A percentile compares a stretch with the other conserved stretches of the same genome.
These are phyloP conservation scores for Carposina sasakii DNA, from an alignment of 1,140 invertebrate genomes.

Conservation along the genomic window DNA sequence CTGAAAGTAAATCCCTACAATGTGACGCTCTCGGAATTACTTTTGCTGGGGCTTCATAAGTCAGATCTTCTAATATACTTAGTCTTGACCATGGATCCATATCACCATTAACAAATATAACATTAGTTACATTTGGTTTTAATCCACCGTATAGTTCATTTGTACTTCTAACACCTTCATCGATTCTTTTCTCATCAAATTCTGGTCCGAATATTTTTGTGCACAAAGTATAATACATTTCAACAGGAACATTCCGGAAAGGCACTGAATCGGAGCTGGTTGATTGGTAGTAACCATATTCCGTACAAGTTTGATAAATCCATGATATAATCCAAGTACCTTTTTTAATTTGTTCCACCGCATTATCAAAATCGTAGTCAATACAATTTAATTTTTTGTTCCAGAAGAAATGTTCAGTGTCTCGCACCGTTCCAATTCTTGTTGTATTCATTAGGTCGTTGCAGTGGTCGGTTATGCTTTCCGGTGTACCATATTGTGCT, in stretches of 20 bases:
- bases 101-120: slow-evolving; percentile 77
- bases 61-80: slow-evolving; percentile 67
- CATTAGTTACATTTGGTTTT: slow-evolving; percentile 72
- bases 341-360: slow-evolving; percentile 32
- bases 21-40: slow-evolving; percentile 44
- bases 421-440: slow-evolving; percentile 8
- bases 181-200: slow-evolving; percentile 58
- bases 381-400: slow-evolving; percentile 29
- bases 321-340: slow-evolving; percentile 63
- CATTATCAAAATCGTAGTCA: slow-evolving; percentile 37
- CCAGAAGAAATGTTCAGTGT: slow-evolving; percentile 19
- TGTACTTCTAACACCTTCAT: slow-evolving; percentile 67
- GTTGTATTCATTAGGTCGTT: slow-evolving; percentile 14
- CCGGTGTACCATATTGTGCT: slow-evolving; percentile 39
- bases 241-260: slow-evolving; percentile 76
- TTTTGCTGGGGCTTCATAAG: slow-evolving; percentile 45
- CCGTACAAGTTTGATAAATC: slow-evolving; percentile 88
- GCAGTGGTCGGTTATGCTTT: slow-evolving; percentile 36
- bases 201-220: slow-evolving; percentile 33
- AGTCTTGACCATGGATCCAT: slow-evolving; percentile 78
- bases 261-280: slow-evolving; percentile 76
- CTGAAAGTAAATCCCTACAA: slow-evolving; percentile 46
- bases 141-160: slow-evolving; percentile 76
- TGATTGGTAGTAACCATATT: slow-evolving; percentile 88
- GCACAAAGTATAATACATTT: slow-evolving; percentile 40